A percentile compares a stretch with the other conserved stretches of the same genome.
phyloP scores from a whole-genome alignment of 2,888 invertebrate genomes.

The Hyposoter dolosus region DNA sequence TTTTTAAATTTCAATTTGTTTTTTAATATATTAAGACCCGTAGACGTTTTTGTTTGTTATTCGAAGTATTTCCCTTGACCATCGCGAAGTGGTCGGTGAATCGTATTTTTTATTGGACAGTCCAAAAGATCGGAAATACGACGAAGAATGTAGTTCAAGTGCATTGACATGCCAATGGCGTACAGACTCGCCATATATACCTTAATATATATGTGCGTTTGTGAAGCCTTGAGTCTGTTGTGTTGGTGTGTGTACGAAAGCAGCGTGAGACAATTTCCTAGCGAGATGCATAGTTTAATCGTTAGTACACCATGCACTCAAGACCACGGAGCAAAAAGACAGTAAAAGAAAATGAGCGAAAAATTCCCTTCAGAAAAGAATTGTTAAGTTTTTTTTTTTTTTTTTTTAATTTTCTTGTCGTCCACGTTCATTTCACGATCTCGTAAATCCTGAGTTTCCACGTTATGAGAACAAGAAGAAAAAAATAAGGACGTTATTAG shows the following conservation, averaged over 20 bases:
- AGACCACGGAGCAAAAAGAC: conserved; percentile 1
- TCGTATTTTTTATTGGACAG: background rate
- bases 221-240: background rate
- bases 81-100: background rate
- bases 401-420: conserved; percentile 10
- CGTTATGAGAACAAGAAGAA: background rate
- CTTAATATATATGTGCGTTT: background rate
- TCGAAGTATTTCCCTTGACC: background rate
- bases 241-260: background rate
- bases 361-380: conserved; percentile 21
- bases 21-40: background rate
- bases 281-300: conserved; percentile 64
- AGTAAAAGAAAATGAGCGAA: conserved; percentile 20
- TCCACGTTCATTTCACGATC: conserved; percentile 14
- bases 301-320: conserved; percentile 13
- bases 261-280: conserved; percentile 69
- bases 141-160: conserved; percentile 61
- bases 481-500: conserved; percentile 12
- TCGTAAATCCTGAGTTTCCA: background rate
- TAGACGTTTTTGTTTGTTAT: background rate
- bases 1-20: no score
- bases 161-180: conserved; percentile 65
- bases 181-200: conserved; percentile 39
- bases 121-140: conserved; percentile 13
- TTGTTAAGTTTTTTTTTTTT: conserved; percentile 11